Evolutionary conservation across 2,113 vertebrate genomes (phyloP).

Genomic region (Centropristis striata): DNA sequence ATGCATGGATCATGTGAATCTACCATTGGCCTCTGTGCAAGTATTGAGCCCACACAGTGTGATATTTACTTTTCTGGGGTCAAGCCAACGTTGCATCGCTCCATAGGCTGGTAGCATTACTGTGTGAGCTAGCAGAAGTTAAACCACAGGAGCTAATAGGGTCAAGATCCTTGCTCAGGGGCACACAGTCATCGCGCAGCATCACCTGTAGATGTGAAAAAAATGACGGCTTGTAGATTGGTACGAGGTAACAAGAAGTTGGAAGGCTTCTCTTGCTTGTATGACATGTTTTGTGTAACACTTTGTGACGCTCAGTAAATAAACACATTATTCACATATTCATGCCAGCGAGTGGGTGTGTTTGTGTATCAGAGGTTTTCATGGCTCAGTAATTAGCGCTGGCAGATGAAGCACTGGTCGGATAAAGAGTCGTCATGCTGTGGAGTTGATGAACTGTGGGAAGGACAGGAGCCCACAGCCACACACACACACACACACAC

Average conservation of each 20-base stretch:
- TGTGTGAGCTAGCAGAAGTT: not conserved
- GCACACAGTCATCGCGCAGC: not conserved
- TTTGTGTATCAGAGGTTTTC: constrained; percentile 66
- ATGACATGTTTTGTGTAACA: constrained; percentile 3
- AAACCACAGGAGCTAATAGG: not conserved
- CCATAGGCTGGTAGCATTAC: not conserved
- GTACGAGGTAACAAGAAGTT: not conserved
- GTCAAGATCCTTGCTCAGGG: constrained; percentile 24
- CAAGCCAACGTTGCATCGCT: not conserved
- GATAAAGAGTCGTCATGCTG: constrained; percentile 92
- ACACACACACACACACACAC: constrained; percentile 69
- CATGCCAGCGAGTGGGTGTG: constrained; percentile 44
- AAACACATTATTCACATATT: constrained; percentile 45
- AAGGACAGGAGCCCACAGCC: constrained; percentile 94
- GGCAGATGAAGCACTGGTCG: constrained; percentile 97
- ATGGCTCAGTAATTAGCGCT: constrained; percentile 83
- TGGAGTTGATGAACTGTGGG: constrained; percentile 99
- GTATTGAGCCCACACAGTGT: not conserved
- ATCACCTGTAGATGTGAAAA: constrained; percentile 29
- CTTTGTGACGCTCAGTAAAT: constrained; percentile 22
- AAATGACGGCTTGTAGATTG: not conserved
- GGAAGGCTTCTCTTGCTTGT: not conserved
- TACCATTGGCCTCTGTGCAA: no score
- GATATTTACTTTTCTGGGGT: not conserved
- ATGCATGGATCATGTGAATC: no score